These are phyloP conservation scores for Galerucella pusilla DNA, from an alignment of 2,888 invertebrate genomes.

Conservation along the genomic window DNA sequence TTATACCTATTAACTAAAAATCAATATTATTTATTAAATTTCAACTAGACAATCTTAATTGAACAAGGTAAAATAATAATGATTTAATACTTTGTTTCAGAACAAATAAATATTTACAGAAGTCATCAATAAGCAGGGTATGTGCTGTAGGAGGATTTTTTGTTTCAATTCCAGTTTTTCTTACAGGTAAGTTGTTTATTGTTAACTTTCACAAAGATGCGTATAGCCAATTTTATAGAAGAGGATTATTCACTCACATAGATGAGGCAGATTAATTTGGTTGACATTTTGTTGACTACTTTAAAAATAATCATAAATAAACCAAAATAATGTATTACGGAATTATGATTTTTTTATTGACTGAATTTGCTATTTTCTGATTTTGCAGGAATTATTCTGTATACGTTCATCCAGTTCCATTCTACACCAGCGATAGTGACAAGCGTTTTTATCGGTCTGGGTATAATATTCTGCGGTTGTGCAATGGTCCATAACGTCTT, in stretches of 20 bases:
- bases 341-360: background rate
- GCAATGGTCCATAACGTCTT: constrained; percentile 96
- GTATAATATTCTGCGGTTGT: constrained; percentile 91
- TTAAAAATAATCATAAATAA: too few relatives aligned
- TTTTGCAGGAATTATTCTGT: constrained; percentile 86
- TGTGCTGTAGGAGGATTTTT: constrained; percentile 95
- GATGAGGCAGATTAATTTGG: too few relatives aligned
- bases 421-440: constrained; percentile 92
- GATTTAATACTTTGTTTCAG: constrained; percentile 70
- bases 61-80: constrained; percentile 10
- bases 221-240: background rate
- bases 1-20: too few relatives aligned
- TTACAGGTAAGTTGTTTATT: constrained; percentile 75
- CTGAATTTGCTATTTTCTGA: background rate
- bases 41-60: constrained; percentile 3
- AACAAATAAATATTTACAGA: constrained; percentile 91
- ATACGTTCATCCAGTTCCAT: constrained; percentile 92
- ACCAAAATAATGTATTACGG: too few relatives aligned
- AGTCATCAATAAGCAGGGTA: constrained; percentile 89
- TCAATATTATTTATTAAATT: background rate
- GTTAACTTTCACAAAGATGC: background rate
- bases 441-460: constrained; percentile 89
- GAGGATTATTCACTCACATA: too few relatives aligned
- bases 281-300: too few relatives aligned
- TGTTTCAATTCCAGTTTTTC: constrained; percentile 92